Base-by-base conservation (phyloP, 1,140 invertebrate species). In the Melipona quadrifasciata region DNA sequence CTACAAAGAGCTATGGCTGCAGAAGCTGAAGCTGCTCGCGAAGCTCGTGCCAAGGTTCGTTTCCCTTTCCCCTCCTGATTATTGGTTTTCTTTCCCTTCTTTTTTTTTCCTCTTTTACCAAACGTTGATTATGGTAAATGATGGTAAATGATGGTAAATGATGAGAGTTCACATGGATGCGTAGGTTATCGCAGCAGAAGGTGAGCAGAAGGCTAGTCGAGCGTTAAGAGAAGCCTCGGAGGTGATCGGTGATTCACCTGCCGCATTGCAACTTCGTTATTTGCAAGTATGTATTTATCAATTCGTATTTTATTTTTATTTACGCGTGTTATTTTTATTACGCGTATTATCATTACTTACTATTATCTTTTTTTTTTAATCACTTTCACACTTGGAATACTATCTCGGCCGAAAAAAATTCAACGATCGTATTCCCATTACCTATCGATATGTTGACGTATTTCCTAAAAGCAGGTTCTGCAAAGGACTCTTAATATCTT, bases 381-480 rank as follows among this genome's bases (percentile, higher is more conserved):
- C n/a, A 17, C 24, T 86, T 84, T 31, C 57, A 89, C 87, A 89
- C 98, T 12, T 95, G 99, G 79, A 99, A 98, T 94, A 97, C 98
- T 17, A 99, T 99, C 93, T 98, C 98, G 68, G 98, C 98, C 3
- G 99, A 99, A 96, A 99, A 99, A 95, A 99, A 99, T 94, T 99
- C 99, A 10, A 99, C 99, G 16, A 99, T 99, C 91, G 98, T 99
- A 81, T 99, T 99, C 95, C 99, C 99, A 39, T 95, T 99, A 88
- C 98, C 98, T 55, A 98, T 99, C 92, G 98, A 99, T 92, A 96
- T 99, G 90, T 92, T 99, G 68, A 97, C 96, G 57, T 97, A 97
- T 90, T 98, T 98, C 91, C 94, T 97, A 93, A 96, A 95, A 90
- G 93, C 95, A 61, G 92, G 92, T 82, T 91, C 87, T 8, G 65